Conservation (phyloP, 2,888 invertebrate genomes). For the Folsomia manolachei region DNA sequence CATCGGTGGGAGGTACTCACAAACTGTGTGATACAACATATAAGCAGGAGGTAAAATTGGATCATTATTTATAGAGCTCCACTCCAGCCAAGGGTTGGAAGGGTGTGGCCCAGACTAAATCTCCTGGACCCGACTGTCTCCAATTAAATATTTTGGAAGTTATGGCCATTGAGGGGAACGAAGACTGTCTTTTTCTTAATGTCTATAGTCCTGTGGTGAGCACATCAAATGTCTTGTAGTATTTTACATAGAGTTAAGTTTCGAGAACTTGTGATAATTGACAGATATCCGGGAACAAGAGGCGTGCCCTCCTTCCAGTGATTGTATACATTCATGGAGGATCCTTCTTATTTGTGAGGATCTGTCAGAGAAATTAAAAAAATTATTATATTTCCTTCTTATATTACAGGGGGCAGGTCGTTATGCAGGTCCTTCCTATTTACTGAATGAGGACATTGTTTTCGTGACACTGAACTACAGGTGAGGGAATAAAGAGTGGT, state of each 20-base stretch:
- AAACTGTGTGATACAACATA: background rate
- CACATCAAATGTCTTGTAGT: too few relatives aligned
- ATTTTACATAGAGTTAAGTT: too few relatives aligned
- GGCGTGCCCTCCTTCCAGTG: conserved; percentile 9
- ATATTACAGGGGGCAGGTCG: conserved; percentile 37
- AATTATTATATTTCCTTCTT: too few relatives aligned
- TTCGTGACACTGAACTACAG: conserved; percentile 44
- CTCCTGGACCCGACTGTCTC: conserved; percentile 38
- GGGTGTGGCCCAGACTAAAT: conserved; percentile 27
- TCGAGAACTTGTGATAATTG: too few relatives aligned
- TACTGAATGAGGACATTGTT: conserved; percentile 38
- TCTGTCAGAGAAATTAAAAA: too few relatives aligned
- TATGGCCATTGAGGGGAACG: conserved; percentile 22
- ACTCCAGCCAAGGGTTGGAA: conserved; percentile 20
- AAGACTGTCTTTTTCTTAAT: conserved; percentile 41
- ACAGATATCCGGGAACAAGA: background rate
- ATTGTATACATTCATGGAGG: conserved; percentile 36
- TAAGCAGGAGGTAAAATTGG: background rate
- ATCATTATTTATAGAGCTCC: background rate
- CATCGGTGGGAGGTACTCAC: conserved; percentile 33
- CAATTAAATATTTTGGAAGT: conserved; percentile 37
- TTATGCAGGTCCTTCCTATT: conserved; percentile 38
- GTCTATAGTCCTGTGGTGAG: conserved; percentile 36
- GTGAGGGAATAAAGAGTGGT: too few relatives aligned
- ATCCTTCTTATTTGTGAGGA: too few relatives aligned